Conservation (phyloP, 2,113 vertebrate genomes). For the Rostratula benghalensis region DNA sequence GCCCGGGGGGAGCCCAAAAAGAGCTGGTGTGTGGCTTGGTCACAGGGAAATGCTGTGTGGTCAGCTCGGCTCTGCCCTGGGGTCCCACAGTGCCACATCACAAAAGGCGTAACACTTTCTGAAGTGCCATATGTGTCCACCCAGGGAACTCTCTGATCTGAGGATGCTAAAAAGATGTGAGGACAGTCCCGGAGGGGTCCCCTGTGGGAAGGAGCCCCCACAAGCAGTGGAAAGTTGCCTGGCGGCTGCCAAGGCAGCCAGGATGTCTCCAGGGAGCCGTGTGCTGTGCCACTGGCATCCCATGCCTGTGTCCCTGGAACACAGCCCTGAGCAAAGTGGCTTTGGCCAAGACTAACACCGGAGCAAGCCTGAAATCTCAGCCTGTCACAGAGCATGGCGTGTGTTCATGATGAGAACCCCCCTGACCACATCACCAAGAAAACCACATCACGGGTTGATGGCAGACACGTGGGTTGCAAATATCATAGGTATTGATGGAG, state of each 20-base stretch:
- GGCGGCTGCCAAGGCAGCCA: neutral
- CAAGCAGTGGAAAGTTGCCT: neutral
- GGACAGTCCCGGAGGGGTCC: neutral
- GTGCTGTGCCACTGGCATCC: neutral
- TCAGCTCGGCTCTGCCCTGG: neutral
- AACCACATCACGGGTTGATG: neutral
- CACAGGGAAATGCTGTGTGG: accelerated
- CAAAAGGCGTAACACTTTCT: accelerated
- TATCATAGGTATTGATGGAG: accelerated
- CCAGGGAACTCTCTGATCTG: neutral
- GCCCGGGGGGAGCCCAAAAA: accelerated
- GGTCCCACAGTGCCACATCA: no score
- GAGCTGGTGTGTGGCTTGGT: neutral
- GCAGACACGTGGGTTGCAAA: neutral
- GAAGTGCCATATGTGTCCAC: accelerated
- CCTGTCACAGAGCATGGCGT: accelerated
- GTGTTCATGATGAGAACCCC: accelerated
- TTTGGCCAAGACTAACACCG: accelerated
- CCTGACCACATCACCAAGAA: accelerated
- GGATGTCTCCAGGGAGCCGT: neutral
- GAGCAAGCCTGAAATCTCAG: neutral
- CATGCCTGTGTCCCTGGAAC: neutral
- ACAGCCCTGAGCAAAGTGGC: neutral
- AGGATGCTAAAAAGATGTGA: neutral
- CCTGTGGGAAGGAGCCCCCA: neutral